These are phyloP conservation scores for Notiomystis cincta DNA, from an alignment of 2,113 vertebrate species.

Conservation along the genomic window DNA sequence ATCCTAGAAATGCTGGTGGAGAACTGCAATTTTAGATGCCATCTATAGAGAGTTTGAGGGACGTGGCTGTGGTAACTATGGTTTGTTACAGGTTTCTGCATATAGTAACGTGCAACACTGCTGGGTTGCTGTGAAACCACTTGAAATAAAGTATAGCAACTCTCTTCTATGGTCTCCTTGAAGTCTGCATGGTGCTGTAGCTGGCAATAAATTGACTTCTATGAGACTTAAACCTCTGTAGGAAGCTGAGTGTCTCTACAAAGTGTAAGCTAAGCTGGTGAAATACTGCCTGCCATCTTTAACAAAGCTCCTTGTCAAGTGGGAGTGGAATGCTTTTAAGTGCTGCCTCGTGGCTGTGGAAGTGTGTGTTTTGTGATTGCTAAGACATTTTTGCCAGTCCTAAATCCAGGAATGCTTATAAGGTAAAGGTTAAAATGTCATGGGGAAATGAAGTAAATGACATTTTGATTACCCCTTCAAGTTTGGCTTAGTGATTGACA, in stretches of 20 bases:
- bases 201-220: not conserved
- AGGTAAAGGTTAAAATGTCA: slow-evolving; percentile 9
- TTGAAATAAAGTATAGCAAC: not conserved
- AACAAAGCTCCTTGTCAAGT: not conserved
- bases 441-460: not conserved
- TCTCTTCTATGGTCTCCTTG: not conserved
- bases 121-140: slow-evolving; percentile 17
- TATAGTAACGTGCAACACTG: not conserved
- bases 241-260: not conserved
- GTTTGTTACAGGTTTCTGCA: slow-evolving; percentile 8
- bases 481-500: not conserved
- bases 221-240: not conserved
- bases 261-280: not conserved
- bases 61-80: not conserved
- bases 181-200: not conserved
- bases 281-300: slow-evolving; percentile 14
- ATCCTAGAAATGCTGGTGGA: not conserved
- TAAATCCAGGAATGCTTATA: slow-evolving; percentile 29
- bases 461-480: not conserved
- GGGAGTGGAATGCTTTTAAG: not conserved
- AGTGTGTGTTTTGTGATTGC: not conserved
- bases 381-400: not conserved
- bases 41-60: not conserved
- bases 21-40: not conserved
- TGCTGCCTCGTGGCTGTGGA: not conserved